phyloP scores from a whole-genome alignment of 2,113 vertebrate genomes.

The Cebus imitator region DNA sequence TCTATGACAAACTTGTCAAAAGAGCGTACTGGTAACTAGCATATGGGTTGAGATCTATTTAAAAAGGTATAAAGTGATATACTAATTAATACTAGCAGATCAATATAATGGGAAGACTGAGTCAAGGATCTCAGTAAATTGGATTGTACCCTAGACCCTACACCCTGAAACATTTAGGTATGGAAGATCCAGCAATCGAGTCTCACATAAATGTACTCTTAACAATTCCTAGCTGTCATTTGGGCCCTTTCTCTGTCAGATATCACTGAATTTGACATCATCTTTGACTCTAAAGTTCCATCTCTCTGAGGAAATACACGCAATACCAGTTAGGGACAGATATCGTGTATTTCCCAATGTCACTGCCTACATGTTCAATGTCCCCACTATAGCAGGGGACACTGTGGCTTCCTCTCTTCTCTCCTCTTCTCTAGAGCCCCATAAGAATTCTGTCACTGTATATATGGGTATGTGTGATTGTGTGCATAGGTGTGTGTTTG shows the following conservation, averaged over 20 bases:
- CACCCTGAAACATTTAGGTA: not conserved
- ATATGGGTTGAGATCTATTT: not conserved
- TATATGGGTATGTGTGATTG: not conserved
- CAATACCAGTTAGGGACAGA: not conserved
- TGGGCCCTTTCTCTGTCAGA: not conserved
- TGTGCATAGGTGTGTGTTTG: not conserved
- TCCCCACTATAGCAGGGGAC: not conserved
- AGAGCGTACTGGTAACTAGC: not conserved
- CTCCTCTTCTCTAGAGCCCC: not conserved
- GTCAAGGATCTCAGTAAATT: not conserved
- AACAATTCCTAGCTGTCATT: not conserved
- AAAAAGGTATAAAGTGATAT: not conserved
- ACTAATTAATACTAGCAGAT: not conserved
- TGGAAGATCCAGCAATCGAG: not conserved
- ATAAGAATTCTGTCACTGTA: not conserved
- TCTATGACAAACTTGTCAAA: not conserved
- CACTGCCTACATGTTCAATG: not conserved
- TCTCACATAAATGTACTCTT: not conserved
- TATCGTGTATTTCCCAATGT: not conserved
- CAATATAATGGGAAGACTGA: not conserved
- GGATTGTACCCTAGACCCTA: not conserved
- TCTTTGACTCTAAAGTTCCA: not conserved
- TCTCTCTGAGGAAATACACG: not conserved
- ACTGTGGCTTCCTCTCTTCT: not conserved
- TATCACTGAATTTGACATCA: not conserved